Evolutionary conservation across 2,888 invertebrate genomes (phyloP), one percentile per base, ranked within the genome.

Genomic region (Torymus auratus): DNA sequence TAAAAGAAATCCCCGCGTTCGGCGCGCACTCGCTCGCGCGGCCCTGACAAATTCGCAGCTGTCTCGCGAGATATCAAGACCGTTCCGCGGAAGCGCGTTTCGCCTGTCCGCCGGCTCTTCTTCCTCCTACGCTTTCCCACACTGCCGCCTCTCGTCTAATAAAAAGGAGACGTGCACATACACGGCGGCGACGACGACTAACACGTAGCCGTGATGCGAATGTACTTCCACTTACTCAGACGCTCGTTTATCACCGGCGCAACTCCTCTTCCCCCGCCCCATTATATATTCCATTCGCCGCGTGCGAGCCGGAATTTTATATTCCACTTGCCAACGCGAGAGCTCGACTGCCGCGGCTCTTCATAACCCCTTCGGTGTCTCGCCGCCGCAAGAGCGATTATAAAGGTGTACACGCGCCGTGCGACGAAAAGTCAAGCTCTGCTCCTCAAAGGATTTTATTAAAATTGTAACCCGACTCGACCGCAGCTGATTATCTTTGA

Each of bases 11-110:
- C 80, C 83, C 77, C 61, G 58, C 53, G 55, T 61, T 69, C 50
- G 65, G 65, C 10, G 23, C 62, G 1, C 12, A 10, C 23, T 20
- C 28, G 11, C 60, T 5, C 52, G n/a, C 68, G 13, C 41, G 41
- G 56, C n/a, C 56, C 84, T 88, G 87, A 89, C 86, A 88, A 89
- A 89, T 89, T 89, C 85, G 84, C 85, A 85, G 85, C 85, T 87
- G 86, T 87, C 86, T 83, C 82, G 82, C 78, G 76, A 81, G 84
- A 85, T 85, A 85, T 85, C 85, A 83, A 84, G 80, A 53, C 76
- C 60, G 41, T 76, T 71, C 68, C 20, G 50, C 20, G 50, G 61
- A 7, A 28, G 17, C 64, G 58, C 55, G 55, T 73, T 50, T 58
- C 52, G 53, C 53, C 73, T 73, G 73, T 73, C 73, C 64, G 64